Percentiles rank a stretch among this genome's conserved stretches.
Evolutionary conservation across 1,140 invertebrate genomes (phyloP).

Genomic region (Papilio xuthus): DNA sequence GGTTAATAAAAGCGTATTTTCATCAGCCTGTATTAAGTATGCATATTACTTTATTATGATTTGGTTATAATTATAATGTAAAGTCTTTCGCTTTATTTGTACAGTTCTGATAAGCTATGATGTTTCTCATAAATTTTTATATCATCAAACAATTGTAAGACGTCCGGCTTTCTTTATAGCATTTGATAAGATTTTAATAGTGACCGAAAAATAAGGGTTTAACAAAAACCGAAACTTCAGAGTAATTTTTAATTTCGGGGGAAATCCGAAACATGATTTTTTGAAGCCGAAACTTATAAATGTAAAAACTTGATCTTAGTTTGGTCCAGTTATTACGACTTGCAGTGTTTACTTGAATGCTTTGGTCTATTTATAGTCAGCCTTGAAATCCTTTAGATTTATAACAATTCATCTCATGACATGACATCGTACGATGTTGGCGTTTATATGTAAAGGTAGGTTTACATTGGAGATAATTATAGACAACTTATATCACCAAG

Average conservation of each 20-base stretch:
- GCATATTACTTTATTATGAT: too few relatives aligned
- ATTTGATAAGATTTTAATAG: too few relatives aligned
- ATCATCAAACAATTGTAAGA: too few relatives aligned
- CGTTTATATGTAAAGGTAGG: constrained; percentile 38
- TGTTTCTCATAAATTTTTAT: too few relatives aligned
- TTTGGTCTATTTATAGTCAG: constrained; percentile 48
- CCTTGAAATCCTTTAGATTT: constrained; percentile 56
- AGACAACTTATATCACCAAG: background rate
- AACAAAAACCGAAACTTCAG: background rate
- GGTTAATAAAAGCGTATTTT: too few relatives aligned
- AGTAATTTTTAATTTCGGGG: background rate
- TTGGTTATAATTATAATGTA: too few relatives aligned
- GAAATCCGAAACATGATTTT: background rate
- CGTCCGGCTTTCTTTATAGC: too few relatives aligned
- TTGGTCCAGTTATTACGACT: too few relatives aligned
- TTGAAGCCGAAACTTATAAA: background rate
- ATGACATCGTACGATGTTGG: constrained; percentile 59
- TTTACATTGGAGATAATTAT: constrained; percentile 7
- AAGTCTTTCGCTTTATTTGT: too few relatives aligned
- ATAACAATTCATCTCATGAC: constrained; percentile 38
- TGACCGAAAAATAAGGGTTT: too few relatives aligned
- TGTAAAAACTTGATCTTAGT: background rate
- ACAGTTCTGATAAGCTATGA: too few relatives aligned
- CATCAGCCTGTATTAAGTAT: too few relatives aligned
- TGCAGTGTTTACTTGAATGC: background rate